phyloP scores from a whole-genome alignment of 2,113 vertebrate species.

The Hippocampus barbouri region DNA sequence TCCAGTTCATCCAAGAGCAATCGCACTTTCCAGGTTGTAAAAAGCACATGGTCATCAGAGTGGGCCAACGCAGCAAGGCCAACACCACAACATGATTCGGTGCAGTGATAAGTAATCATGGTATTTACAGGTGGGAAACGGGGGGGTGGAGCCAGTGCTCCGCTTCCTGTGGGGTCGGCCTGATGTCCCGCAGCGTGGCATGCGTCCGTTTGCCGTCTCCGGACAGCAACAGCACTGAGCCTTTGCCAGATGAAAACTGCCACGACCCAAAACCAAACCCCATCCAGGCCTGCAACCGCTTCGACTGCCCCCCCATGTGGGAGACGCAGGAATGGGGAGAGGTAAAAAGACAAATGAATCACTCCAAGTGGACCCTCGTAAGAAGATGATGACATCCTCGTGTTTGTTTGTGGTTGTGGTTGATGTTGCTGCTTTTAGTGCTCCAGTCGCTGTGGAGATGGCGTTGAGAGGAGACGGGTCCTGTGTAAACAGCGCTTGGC shows the following conservation, averaged over 20 bases:
- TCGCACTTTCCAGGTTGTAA: background rate
- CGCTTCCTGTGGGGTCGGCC: conserved; percentile 87
- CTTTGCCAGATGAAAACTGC: conserved; percentile 80
- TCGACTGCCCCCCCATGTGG: conserved; percentile 92
- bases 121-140: conserved; percentile 82
- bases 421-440: conserved; percentile 70
- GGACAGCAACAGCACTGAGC: conserved; percentile 76
- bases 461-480: conserved; percentile 75
- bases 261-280: conserved; percentile 78
- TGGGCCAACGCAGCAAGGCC: no score
- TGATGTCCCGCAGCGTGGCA: conserved; percentile 83
- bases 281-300: conserved; percentile 89
- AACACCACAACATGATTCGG: background rate
- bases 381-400: background rate
- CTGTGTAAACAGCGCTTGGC: conserved; percentile 87
- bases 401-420: conserved; percentile 18
- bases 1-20: background rate
- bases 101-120: background rate
- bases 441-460: conserved; percentile 83
- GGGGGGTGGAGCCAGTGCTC: conserved; percentile 89
- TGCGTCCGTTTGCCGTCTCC: conserved; percentile 79
- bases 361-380: background rate
- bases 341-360: conserved; percentile 61
- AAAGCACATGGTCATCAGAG: background rate
- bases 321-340: conserved; percentile 81